A percentile compares a stretch with the other conserved stretches of the same genome.
Conservation (phyloP, 2,888 invertebrate species). For the Aethes cnicana region DNA sequence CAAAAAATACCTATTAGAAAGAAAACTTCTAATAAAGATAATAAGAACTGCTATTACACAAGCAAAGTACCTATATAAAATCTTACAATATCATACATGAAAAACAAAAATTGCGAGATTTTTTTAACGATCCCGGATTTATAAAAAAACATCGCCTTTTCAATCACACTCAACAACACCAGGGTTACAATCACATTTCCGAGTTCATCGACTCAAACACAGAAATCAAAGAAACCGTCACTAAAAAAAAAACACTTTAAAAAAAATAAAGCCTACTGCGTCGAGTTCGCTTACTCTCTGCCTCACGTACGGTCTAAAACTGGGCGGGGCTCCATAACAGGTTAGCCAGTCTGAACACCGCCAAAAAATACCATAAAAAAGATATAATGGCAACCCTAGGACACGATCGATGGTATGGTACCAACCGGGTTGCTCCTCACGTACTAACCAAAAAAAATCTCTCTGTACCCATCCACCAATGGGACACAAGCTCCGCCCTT, state of each 20-base stretch:
- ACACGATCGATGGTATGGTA: conserved; percentile 72
- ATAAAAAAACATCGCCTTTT: neutral
- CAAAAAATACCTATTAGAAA: too few relatives aligned
- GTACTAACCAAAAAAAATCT: conserved; percentile 73
- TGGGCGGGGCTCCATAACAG: conserved; percentile 77
- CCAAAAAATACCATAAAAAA: conserved; percentile 82
- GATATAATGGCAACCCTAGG: conserved; percentile 78
- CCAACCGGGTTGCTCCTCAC: conserved; percentile 73
- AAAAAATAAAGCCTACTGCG: conserved; percentile 70
- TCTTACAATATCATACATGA: too few relatives aligned
- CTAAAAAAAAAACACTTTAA: conserved; percentile 63
- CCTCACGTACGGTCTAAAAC: conserved; percentile 63
- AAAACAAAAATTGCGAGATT: too few relatives aligned
- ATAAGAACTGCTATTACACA: too few relatives aligned
- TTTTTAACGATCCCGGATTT: too few relatives aligned
- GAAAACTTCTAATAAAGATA: too few relatives aligned
- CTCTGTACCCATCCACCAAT: conserved; percentile 62
- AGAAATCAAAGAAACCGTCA: conserved; percentile 67
- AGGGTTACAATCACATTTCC: conserved; percentile 16
- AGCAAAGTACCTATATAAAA: too few relatives aligned
- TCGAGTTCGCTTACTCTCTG: conserved; percentile 63
- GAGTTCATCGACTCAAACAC: conserved; percentile 39
- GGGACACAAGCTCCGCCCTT: conserved; percentile 47
- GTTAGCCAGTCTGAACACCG: conserved; percentile 74
- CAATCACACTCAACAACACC: conserved; percentile 18